These are phyloP conservation scores for Coptodon bakossiorum DNA, from an alignment of 2,113 vertebrate genomes.

Conservation along the genomic window DNA sequence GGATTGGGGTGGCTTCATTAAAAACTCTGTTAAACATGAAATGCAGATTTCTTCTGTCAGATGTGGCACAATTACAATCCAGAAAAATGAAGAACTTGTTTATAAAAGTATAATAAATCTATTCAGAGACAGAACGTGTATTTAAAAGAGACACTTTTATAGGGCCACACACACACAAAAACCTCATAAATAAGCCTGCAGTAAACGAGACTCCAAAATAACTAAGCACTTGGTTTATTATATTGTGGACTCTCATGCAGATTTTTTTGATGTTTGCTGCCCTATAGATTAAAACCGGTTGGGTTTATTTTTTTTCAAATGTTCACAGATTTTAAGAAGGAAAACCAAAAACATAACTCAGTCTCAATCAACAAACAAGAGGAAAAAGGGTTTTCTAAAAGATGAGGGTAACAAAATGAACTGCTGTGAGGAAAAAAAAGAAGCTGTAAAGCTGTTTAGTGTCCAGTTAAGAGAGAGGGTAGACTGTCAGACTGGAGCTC, in stretches of 20 bases:
- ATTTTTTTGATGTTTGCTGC: not conserved
- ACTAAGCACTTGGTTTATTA: not conserved
- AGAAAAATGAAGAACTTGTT: not conserved
- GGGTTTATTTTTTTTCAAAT: not conserved
- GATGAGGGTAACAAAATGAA: not conserved
- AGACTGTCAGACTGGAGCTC: conserved; percentile 75
- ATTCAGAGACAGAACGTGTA: not conserved
- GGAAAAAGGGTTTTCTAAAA: not conserved
- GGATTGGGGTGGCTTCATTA: not conserved
- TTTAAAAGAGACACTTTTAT: not conserved
- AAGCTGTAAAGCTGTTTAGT: not conserved
- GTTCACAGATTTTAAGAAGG: not conserved
- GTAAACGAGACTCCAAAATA: not conserved
- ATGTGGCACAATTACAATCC: not conserved
- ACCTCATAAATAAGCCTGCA: not conserved
- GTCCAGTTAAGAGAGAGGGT: conserved; percentile 68
- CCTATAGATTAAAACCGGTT: not conserved
- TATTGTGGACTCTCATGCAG: not conserved
- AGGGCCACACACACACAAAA: not conserved
- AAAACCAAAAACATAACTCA: not conserved
- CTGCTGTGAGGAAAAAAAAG: rapidly evolving
- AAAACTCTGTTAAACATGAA: not conserved
- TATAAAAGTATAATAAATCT: not conserved
- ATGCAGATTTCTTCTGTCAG: not conserved
- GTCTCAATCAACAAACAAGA: not conserved